Conservation (phyloP, 1,140 invertebrate species). For the Heliconius hewitsoni region DNA sequence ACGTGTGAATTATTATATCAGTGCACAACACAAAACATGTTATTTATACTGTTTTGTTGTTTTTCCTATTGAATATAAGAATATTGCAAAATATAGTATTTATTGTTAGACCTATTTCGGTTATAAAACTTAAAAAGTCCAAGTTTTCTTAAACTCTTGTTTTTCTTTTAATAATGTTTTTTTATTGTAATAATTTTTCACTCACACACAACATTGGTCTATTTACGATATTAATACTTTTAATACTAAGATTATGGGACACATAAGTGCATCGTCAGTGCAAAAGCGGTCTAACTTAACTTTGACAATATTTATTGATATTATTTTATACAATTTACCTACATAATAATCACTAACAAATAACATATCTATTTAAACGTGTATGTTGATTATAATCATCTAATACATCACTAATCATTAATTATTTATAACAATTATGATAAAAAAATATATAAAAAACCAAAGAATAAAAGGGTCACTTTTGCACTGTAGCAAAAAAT, state of each 20-base stretch:
- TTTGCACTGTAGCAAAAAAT: neutral
- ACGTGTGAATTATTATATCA: neutral
- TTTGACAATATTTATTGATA: neutral
- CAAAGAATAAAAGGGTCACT: neutral
- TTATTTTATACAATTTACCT: neutral
- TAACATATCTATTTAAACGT: too few species aligned
- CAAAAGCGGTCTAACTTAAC: neutral
- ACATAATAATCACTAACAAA: neutral
- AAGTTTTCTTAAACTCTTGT: neutral
- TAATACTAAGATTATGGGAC: neutral
- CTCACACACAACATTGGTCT: constrained; percentile 1
- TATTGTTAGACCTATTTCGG: neutral
- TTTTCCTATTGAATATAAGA: neutral
- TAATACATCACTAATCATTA: too few species aligned
- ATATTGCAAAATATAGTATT: neutral
- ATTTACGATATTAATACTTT: neutral
- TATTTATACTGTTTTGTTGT: neutral
- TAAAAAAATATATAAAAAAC: too few species aligned
- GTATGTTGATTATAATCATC: too few species aligned
- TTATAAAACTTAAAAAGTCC: neutral
- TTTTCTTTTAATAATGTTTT: neutral
- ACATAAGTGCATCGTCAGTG: neutral
- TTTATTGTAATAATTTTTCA: neutral
- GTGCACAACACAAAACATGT: neutral
- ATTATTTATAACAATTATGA: too few species aligned